Conservation (phyloP, 2,888 invertebrate genomes). For the Dynastes grantii region DNA sequence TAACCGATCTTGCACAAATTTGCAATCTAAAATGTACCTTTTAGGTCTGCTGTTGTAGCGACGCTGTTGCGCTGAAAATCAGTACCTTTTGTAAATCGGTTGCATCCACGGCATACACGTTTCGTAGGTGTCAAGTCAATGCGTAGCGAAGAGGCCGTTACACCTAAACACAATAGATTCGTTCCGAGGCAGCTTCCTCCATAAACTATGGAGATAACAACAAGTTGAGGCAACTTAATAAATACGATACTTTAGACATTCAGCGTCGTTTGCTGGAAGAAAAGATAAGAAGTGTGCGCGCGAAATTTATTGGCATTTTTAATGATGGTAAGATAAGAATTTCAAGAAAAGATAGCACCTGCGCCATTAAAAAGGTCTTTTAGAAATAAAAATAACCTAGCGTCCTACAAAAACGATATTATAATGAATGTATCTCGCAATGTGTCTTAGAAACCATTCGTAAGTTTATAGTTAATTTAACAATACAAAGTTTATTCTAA, state of each 20-base stretch:
- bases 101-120: neutral
- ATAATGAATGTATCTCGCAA: too few relatives aligned
- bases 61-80: neutral
- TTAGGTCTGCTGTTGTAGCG: neutral
- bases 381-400: too few relatives aligned
- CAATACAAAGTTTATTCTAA: too few relatives aligned
- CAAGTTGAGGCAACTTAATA: conserved; percentile 21
- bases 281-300: conserved; percentile 19
- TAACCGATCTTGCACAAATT: conserved; percentile 4
- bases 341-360: neutral
- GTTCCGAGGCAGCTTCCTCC: conserved; percentile 30
- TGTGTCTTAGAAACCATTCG: too few relatives aligned
- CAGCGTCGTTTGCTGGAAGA: conserved; percentile 8
- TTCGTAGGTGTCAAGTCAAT: conserved; percentile 35
- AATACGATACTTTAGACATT: neutral
- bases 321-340: neutral
- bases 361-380: too few relatives aligned
- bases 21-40: neutral
- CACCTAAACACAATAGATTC: conserved; percentile 41
- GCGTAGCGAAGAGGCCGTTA: conserved; percentile 30
- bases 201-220: conserved; percentile 39
- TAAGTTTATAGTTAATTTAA: too few relatives aligned
- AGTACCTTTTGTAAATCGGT: conserved; percentile 17
- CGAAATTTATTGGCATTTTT: conserved; percentile 25
- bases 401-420: too few relatives aligned